These are phyloP conservation scores for Tachystola acroxantha DNA, from an alignment of 2,888 invertebrate species.

Conservation along the genomic window DNA sequence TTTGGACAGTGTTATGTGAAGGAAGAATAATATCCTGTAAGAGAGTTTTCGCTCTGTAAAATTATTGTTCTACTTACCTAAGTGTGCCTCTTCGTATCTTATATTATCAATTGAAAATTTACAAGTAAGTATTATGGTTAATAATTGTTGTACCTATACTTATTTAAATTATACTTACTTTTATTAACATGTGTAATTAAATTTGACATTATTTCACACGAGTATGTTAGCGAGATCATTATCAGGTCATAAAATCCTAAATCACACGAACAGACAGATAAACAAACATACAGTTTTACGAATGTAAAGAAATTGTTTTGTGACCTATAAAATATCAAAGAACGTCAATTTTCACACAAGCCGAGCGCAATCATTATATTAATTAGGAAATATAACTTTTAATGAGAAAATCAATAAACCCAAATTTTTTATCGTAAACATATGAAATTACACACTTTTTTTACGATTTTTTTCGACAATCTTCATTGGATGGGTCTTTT, in stretches of 20 bases:
- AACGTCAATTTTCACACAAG: not conserved
- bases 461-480: not conserved
- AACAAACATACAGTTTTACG: not conserved
- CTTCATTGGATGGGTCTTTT: not conserved
- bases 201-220: too few relatives aligned
- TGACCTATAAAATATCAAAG: not conserved
- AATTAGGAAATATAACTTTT: slow-evolving; percentile 6
- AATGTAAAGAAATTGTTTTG: not conserved
- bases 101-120: too few relatives aligned
- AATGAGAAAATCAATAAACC: slow-evolving; percentile 14
- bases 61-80: too few relatives aligned
- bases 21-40: not conserved
- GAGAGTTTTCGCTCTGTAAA: not conserved
- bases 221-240: too few relatives aligned
- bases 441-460: slow-evolving; percentile 2
- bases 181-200: too few relatives aligned
- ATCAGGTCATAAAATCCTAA: too few relatives aligned
- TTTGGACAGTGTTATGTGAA: too few relatives aligned
- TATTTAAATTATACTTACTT: too few relatives aligned
- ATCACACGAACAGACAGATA: too few relatives aligned
- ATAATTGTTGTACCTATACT: too few relatives aligned
- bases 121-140: too few relatives aligned
- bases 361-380: slow-evolving; percentile 2
- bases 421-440: slow-evolving; percentile 11
- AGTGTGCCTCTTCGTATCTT: too few relatives aligned